A percentile compares a stretch with the other conserved stretches of the same genome.
Evolutionary conservation across 2,888 invertebrate species (phyloP).

Genomic region (Amphimallon solstitiale): DNA sequence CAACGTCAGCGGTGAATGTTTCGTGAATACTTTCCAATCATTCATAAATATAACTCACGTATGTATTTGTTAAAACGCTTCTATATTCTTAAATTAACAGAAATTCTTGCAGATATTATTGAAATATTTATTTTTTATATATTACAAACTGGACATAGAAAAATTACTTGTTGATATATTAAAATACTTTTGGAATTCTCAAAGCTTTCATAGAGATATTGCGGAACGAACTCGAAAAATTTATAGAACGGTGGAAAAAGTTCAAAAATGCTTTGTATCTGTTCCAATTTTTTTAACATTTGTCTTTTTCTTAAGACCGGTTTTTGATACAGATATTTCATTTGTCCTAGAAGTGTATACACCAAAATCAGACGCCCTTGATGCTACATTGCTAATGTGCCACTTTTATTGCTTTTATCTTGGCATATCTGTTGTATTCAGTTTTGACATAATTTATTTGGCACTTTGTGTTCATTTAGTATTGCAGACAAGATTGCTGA

Average conservation of each 20-base stretch:
- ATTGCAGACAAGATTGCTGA: background rate
- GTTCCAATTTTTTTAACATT: too few relatives aligned
- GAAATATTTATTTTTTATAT: background rate
- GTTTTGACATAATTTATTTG: background rate
- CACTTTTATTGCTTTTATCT: background rate
- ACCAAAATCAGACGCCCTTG: background rate
- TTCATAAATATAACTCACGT: background rate
- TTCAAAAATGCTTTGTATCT: too few relatives aligned
- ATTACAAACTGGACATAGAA: background rate
- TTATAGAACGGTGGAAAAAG: too few relatives aligned
- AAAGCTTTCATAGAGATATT: too few relatives aligned
- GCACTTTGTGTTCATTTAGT: background rate
- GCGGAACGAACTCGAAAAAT: too few relatives aligned
- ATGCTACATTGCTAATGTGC: background rate
- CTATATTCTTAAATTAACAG: too few relatives aligned
- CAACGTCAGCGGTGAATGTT: background rate
- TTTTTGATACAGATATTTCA: background rate
- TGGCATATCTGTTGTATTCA: background rate
- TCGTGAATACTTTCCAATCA: background rate
- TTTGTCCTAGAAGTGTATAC: background rate
- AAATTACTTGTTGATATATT: background rate
- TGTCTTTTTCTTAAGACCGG: too few relatives aligned
- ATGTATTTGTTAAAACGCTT: background rate
- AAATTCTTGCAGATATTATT: background rate
- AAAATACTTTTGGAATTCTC: background rate